Evolutionary conservation across 1,140 invertebrate species (phyloP), one percentile per base, ranked within the genome.

Genomic region (Cyclargus thomasi): DNA sequence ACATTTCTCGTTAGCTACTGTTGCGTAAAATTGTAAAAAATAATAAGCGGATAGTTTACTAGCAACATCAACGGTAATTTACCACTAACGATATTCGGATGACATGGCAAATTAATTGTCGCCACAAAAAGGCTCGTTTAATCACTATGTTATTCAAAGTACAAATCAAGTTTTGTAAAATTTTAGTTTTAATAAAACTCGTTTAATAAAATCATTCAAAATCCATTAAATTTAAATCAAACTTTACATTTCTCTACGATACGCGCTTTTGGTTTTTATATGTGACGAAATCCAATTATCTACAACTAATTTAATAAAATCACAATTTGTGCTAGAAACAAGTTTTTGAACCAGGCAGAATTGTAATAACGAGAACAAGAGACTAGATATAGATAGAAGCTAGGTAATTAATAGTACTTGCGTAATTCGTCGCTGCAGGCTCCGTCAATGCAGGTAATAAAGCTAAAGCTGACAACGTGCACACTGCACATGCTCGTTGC

Each of bases 381-480:
- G 39, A 47, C 39, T 47, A 47, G n/a, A 22, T 57, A n/a, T 57
- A 23, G 53, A 53, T 57, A 29, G 62, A 62, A 67, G 63, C 63
- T 67, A 62, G 35, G 53, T 64, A 70, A 70, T 67, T 70, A 66
- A 55, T 66, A 47, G 39, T 47, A 47, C 39, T 47, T 66, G 65
- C 65, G 62, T 64, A 57, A 67, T 63, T 70, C 53, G 36, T 67
- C 11, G 39, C 11, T 62, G 62, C 62, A 67, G 69, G 65, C 62
- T 70, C 64, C 53, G 62, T 66, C 62, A 47, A n/a, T 66, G 65
- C 65, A 66, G 55, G 3, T 47, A 64, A 71, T 80, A 75, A 70
- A 72, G 35, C 70, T 67, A 47, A 57, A 68, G 69, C 65, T 69
- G 39, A 47, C 39, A 47, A 47, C 29, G 29, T 29, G 29, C 29